phyloP scores from a whole-genome alignment of 1,140 invertebrate species.

The Oryzaephilus surinamensis region DNA sequence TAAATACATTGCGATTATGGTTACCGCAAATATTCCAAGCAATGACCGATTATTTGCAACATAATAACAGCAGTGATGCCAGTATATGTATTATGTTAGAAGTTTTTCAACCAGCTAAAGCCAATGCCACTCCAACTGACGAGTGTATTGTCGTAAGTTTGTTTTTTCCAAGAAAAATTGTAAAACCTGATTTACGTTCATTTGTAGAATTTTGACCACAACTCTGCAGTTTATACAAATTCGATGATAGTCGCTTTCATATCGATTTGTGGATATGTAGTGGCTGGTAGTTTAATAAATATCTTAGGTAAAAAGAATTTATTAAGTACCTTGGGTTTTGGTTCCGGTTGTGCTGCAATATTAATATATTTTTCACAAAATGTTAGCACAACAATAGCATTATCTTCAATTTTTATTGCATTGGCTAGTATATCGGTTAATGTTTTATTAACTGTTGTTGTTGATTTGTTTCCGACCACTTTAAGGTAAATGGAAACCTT shows the following conservation, averaged over 20 bases:
- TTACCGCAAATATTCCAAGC: constrained; percentile 52
- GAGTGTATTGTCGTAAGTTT: constrained; percentile 12
- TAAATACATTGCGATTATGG: constrained; percentile 46
- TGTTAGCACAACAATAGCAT: constrained; percentile 9
- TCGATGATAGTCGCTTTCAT: constrained; percentile 37
- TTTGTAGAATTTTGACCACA: constrained; percentile 19
- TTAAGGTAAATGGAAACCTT: constrained; percentile 26
- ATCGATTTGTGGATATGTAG: constrained; percentile 34
- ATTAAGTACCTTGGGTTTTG: constrained; percentile 15
- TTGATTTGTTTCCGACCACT: constrained; percentile 32
- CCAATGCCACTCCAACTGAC: neutral
- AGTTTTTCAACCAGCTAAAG: constrained; percentile 9
- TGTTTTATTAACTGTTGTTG: constrained; percentile 21
- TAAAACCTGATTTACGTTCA: constrained; percentile 1
- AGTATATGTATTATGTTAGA: constrained; percentile 24
- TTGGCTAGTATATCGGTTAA: constrained; percentile 21
- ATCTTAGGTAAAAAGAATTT: constrained; percentile 30
- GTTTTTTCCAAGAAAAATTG: neutral
- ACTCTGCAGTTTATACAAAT: constrained; percentile 17
- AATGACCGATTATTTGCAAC: constrained; percentile 29
- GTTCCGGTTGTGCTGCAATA: constrained; percentile 10
- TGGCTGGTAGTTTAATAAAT: constrained; percentile 36
- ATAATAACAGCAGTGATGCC: constrained; percentile 10
- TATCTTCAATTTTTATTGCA: constrained; percentile 18
- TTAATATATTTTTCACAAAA: constrained; percentile 22